Evolutionary conservation across 2,797 vertebrate genomes (phyloP).

Genomic region (Tachyglossus aculeatus): DNA sequence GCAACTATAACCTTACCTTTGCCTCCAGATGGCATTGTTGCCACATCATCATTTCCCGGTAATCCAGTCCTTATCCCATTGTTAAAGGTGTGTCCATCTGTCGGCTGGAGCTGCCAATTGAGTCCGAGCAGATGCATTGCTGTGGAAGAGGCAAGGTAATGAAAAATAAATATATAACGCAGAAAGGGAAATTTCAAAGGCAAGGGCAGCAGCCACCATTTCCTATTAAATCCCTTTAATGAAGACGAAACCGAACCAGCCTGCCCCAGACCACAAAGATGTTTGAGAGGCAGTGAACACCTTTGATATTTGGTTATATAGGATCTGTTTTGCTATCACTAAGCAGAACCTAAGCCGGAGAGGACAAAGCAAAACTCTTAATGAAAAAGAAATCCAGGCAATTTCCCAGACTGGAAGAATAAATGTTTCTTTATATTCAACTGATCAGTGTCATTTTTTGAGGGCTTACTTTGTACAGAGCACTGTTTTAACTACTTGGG

Average conservation of each 20-base stretch:
- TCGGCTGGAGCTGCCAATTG: conserved; percentile 95
- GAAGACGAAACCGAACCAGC: conserved; percentile 3
- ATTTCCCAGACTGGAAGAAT: too few species aligned
- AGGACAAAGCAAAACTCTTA: too few species aligned
- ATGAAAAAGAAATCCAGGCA: too few species aligned
- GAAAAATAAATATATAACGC: conserved; percentile 49
- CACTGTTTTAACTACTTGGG: too few species aligned
- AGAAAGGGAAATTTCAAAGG: conserved; percentile 25
- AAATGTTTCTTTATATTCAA: too few species aligned
- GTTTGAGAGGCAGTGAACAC: conserved; percentile 10
- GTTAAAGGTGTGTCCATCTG: conserved; percentile 91
- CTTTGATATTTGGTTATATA: background rate
- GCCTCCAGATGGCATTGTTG: conserved; percentile 93
- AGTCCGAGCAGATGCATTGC: conserved; percentile 95
- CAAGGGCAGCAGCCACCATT: conserved; percentile 8
- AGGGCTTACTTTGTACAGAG: too few species aligned
- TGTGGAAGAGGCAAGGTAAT: conserved; percentile 77
- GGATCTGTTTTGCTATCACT: too few species aligned
- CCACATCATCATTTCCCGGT: conserved; percentile 87
- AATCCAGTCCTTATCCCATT: conserved; percentile 87
- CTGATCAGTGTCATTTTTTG: too few species aligned
- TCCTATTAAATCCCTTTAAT: background rate
- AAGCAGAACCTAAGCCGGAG: too few species aligned
- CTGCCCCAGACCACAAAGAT: background rate
- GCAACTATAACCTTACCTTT: conserved; percentile 84